A percentile compares a stretch with the other conserved stretches of the same genome.
Evolutionary conservation across 2,797 vertebrate genomes (phyloP).

Genomic region (Melanotaenia trifasciata): DNA sequence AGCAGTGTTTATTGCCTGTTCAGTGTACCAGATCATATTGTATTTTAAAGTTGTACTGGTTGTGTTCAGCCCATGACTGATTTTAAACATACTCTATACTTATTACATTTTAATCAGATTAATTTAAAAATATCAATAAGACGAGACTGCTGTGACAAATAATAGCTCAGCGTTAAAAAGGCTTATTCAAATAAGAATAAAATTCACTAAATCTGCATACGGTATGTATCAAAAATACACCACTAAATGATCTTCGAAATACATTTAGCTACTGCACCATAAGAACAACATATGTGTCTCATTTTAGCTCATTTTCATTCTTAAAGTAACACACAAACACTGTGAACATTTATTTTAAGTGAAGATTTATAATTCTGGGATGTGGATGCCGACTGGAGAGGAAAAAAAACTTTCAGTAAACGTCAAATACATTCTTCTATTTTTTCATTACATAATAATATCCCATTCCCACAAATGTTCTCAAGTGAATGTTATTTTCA

Average conservation of each 20-base stretch:
- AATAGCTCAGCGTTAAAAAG: not conserved
- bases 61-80: too few species aligned
- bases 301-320: constrained; percentile 6
- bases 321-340: constrained; percentile 2
- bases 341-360: not conserved
- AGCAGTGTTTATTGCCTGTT: not conserved
- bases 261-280: not conserved
- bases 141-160: not conserved
- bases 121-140: not conserved
- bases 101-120: not conserved
- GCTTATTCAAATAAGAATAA: not conserved
- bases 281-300: not conserved
- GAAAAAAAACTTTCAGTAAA: not conserved
- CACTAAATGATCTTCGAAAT: not conserved
- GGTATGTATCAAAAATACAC: not conserved
- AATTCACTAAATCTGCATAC: not conserved
- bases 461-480: not conserved
- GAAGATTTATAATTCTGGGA: not conserved
- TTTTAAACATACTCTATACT: too few species aligned
- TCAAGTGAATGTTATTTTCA: not conserved
- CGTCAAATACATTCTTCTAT: not conserved
- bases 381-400: not conserved
- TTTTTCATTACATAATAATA: constrained; percentile 2
- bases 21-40: not conserved
- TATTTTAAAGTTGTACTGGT: not conserved